These are phyloP conservation scores for Siniperca knerii DNA, from an alignment of 2,113 vertebrate species.

Conservation along the genomic window DNA sequence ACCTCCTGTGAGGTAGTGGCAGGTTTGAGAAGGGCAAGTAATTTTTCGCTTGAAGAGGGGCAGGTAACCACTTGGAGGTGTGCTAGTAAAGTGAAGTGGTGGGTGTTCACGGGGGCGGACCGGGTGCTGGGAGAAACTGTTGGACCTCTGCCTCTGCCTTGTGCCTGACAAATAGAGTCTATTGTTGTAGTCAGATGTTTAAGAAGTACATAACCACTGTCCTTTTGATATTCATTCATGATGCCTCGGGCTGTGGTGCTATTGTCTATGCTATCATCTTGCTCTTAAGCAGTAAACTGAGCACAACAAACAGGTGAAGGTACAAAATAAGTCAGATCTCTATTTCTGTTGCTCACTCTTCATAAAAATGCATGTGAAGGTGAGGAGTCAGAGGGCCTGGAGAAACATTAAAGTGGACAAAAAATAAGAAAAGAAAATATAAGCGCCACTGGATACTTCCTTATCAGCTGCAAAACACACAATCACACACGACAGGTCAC, in stretches of 20 bases:
- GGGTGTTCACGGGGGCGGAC: background rate
- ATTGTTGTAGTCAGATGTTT: slow-evolving; percentile 32
- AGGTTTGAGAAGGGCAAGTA: slow-evolving; percentile 51
- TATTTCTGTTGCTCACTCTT: background rate
- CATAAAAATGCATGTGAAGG: slow-evolving; percentile 8
- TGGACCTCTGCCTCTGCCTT: slow-evolving; percentile 7
- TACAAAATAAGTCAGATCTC: slow-evolving; percentile 5
- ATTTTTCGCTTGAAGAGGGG: slow-evolving; percentile 46
- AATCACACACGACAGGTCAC: slow-evolving; percentile 34
- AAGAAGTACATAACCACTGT: slow-evolving; percentile 3
- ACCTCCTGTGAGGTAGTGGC: slow-evolving; percentile 47
- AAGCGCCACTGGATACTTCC: background rate
- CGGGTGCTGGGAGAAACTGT: slow-evolving; percentile 6
- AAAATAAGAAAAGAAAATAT: slow-evolving; percentile 7
- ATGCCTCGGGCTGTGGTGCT: slow-evolving; percentile 8
- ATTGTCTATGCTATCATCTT: background rate
- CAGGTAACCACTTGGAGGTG: slow-evolving; percentile 32
- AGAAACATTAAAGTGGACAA: slow-evolving; percentile 3
- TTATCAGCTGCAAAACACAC: slow-evolving; percentile 18
- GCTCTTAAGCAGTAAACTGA: slow-evolving; percentile 24
- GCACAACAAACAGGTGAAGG: slow-evolving; percentile 19
- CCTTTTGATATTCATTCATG: slow-evolving; percentile 10
- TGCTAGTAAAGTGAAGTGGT: slow-evolving; percentile 8
- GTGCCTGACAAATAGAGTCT: slow-evolving; percentile 28
- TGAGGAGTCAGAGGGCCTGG: background rate